Evolutionary conservation across 2,888 invertebrate species (phyloP), one percentile per base, ranked within the genome.

Genomic region (Agrotis exclamationis): DNA sequence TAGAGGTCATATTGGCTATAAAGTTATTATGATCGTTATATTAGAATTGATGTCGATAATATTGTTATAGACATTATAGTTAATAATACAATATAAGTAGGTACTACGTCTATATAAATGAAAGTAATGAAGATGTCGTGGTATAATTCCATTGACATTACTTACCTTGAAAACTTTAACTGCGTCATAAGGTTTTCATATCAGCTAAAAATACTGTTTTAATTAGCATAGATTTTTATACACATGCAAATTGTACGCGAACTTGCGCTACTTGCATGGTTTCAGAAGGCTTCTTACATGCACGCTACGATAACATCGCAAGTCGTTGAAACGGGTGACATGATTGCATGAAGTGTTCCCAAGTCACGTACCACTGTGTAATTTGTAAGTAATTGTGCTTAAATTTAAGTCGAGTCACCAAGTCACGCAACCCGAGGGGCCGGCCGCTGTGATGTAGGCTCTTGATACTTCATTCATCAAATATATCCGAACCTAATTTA

Each of bases 401-500:
- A 82, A 80, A 85, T 86, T 82, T 78, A 77, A 84, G 84, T 70
- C 71, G 83, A 82, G 82, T 83, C 85, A 86, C 88, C 87, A 87
- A 87, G 86, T 88, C 83, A 56, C 33, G 84, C 86, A 85, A 89
- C 85, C 86, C 74, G 84, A 87, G 83, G 84, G 86, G 79, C 81
- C 79, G 86, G 79, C 81, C 79, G 76, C 77, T 48, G 68, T 58
- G 58, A 48, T 68, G 75, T 68, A 76, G 76, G 82, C 84, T 83
- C 80, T 82, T 84, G 84, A 88, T 89, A 84, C 83, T 89, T 89
- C 89, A 90, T 89, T 89, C 89, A 90, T 92, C 89, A 90, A 91
- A 91, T 90, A 88, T 91, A 93, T 94, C 92, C 90, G 89, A 93
- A 91, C 91, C 90, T 93, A 94, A 94, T 95, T 95, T 93, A 93